These are phyloP conservation scores for Papilio helenus DNA, from an alignment of 1,140 invertebrate genomes.

Conservation along the genomic window DNA sequence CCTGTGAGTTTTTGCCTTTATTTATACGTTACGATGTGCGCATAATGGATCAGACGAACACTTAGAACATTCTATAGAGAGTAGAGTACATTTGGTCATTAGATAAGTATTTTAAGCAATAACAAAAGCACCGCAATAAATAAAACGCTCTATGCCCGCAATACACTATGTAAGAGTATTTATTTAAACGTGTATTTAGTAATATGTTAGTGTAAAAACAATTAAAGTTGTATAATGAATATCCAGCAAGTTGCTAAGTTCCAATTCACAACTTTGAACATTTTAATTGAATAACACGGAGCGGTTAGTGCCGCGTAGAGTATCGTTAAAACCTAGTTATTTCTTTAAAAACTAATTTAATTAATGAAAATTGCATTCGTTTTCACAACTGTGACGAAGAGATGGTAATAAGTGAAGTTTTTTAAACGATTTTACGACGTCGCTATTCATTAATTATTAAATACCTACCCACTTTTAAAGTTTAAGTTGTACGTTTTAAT, in stretches of 20 bases:
- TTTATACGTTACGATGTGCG: constrained; percentile 76
- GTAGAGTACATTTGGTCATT: constrained; percentile 42
- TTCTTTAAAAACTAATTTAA: constrained; percentile 18
- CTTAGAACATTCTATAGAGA: constrained; percentile 55
- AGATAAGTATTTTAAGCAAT: constrained; percentile 39
- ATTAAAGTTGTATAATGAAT: constrained; percentile 73
- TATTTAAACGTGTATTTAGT: background rate
- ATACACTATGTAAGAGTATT: constrained; percentile 7
- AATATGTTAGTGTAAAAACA: constrained; percentile 57
- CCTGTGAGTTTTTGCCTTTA: constrained; percentile 78
- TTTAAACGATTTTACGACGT: background rate
- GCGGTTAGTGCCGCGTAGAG: constrained; percentile 15
- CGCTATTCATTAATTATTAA: background rate
- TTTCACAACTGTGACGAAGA: background rate
- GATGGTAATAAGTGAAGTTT: background rate
- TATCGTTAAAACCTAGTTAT: constrained; percentile 9
- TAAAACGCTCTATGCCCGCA: constrained; percentile 23
- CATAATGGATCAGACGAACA: constrained; percentile 75
- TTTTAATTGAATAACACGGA: constrained; percentile 69
- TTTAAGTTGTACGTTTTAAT: background rate
- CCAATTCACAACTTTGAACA: constrained; percentile 57
- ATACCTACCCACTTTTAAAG: background rate
- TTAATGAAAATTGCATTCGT: background rate
- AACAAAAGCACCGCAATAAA: constrained; percentile 35
- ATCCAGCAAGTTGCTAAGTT: constrained; percentile 58